Conservation (phyloP, 2,797 vertebrate genomes). For the Megalops cyprinoides region DNA sequence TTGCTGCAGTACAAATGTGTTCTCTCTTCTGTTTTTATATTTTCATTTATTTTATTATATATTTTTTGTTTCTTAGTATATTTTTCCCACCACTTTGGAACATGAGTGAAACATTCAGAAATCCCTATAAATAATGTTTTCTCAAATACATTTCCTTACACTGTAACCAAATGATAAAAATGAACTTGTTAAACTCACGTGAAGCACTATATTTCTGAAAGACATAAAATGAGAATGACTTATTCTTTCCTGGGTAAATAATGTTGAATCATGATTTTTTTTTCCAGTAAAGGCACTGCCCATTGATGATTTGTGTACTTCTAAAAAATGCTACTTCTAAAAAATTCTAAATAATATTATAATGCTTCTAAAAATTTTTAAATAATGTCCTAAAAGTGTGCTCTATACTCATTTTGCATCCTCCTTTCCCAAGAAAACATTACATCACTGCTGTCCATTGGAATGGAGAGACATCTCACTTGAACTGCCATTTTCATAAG, state of each 20-base stretch:
- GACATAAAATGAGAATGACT: neutral
- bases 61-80: neutral
- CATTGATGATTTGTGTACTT: neutral
- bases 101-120: neutral
- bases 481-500: neutral
- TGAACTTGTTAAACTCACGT: too few relatives aligned
- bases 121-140: neutral
- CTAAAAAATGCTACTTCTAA: too few relatives aligned
- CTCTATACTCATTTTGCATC: too few relatives aligned
- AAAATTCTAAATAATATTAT: too few relatives aligned
- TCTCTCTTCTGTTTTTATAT: neutral
- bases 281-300: neutral
- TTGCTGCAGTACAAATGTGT: neutral
- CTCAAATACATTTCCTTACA: neutral
- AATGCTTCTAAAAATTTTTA: too few relatives aligned
- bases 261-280: neutral
- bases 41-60: neutral
- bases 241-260: neutral
- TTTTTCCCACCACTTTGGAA: neutral
- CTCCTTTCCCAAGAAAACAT: neutral
- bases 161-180: too few relatives aligned
- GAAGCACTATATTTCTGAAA: too few relatives aligned
- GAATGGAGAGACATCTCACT: neutral
- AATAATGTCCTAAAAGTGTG: too few relatives aligned
- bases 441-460: constrained; percentile 3